These are phyloP conservation scores for Bucco capensis DNA, from an alignment of 2,113 vertebrate genomes.

Conservation along the genomic window DNA sequence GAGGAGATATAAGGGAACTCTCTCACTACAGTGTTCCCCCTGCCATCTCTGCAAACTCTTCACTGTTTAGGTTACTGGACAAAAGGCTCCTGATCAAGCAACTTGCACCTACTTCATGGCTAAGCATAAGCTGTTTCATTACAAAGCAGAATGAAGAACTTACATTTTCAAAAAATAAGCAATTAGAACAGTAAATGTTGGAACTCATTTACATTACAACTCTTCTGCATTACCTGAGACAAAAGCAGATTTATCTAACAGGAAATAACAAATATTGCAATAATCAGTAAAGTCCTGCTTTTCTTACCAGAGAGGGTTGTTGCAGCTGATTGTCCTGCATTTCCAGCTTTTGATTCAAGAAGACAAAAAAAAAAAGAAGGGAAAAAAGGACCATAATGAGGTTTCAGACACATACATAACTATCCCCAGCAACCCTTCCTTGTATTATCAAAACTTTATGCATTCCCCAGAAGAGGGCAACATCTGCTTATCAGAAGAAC, in stretches of 20 bases:
- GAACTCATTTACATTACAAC: background rate
- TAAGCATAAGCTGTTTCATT: background rate
- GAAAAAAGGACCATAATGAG: background rate
- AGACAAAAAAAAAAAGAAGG: no score
- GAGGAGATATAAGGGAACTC: background rate
- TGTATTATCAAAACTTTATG: background rate
- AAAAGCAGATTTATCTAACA: background rate
- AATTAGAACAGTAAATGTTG: background rate
- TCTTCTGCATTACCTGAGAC: background rate
- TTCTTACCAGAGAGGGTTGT: slow-evolving; percentile 49
- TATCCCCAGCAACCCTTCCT: background rate
- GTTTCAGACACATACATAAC: background rate
- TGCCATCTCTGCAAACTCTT: background rate
- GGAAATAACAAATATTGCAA: background rate
- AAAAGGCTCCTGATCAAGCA: background rate
- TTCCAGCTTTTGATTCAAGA: background rate
- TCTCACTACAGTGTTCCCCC: background rate
- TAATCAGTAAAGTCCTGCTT: background rate
- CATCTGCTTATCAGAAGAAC: background rate
- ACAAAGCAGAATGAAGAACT: background rate
- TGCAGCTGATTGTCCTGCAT: background rate
- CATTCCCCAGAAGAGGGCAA: slow-evolving; percentile 48
- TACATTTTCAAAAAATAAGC: background rate
- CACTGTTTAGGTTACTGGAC: background rate
- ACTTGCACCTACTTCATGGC: background rate